A percentile compares a stretch with the other conserved stretches of the same genome.
Conservation (phyloP, 2,113 vertebrate genomes). For the Nothoprocta pentlandii region DNA sequence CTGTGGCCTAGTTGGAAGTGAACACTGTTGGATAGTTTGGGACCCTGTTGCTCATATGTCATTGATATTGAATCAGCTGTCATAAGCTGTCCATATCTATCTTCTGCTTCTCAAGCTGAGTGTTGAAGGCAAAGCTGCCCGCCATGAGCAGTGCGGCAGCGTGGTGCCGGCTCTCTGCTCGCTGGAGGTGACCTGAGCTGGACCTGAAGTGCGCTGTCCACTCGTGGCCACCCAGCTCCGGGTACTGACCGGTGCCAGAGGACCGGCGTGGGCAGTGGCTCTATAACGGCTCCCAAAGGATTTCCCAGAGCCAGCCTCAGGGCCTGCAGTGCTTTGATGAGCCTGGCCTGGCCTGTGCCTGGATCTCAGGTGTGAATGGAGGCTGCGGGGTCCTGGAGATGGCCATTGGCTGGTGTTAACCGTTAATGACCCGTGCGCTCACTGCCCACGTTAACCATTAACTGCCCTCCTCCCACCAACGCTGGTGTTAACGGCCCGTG, state of each 20-base stretch:
- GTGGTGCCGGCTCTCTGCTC: fast-evolving
- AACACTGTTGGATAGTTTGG: fast-evolving
- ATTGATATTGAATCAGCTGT: background rate
- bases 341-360: fast-evolving
- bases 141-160: too few species aligned
- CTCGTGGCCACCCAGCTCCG: too few species aligned
- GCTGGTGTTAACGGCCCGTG: too few species aligned
- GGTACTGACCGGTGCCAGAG: fast-evolving
- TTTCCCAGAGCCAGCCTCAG: fast-evolving
- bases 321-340: background rate
- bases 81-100: background rate
- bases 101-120: background rate
- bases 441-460: fast-evolving
- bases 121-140: background rate
- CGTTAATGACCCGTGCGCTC: fast-evolving
- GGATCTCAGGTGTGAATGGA: fast-evolving
- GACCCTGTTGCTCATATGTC: background rate
- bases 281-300: background rate
- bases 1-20: background rate
- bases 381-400: background rate
- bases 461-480: too few species aligned
- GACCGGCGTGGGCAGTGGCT: fast-evolving
- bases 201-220: too few species aligned
- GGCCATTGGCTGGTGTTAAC: background rate
- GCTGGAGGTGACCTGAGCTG: too few species aligned